Percentiles rank a stretch among this genome's conserved stretches.
Conservation (phyloP, 1,140 invertebrate genomes). For the Ladona fulva region DNA sequence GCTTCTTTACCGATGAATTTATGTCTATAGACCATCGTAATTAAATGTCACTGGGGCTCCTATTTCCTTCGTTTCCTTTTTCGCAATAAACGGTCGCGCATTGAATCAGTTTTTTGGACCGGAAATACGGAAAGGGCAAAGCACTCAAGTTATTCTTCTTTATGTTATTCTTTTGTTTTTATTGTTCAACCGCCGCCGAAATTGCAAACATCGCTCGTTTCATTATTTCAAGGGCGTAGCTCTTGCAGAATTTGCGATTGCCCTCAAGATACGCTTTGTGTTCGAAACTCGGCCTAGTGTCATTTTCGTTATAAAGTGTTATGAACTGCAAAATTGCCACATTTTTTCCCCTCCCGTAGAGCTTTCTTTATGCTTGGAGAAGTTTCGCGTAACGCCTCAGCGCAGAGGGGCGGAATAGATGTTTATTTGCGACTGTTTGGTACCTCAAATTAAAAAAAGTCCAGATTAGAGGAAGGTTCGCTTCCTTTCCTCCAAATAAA, state of each 20-base stretch:
- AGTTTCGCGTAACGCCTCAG: neutral
- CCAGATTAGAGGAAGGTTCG: neutral
- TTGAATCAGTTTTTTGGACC: too few species aligned
- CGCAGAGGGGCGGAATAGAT: neutral
- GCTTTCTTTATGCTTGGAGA: neutral
- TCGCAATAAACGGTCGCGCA: too few species aligned
- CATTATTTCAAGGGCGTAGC: neutral
- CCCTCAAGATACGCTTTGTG: neutral
- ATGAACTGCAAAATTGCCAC: neutral
- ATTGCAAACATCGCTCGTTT: neutral
- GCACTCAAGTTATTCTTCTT: too few species aligned
- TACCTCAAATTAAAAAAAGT: slow-evolving; percentile 5
- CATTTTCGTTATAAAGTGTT: neutral
- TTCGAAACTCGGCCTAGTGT: neutral
- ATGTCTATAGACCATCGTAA: too few species aligned
- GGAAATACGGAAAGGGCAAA: too few species aligned
- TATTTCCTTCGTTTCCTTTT: too few species aligned
- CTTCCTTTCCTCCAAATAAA: slow-evolving; percentile 1
- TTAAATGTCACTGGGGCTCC: too few species aligned
- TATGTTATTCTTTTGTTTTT: too few species aligned
- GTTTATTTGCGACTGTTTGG: neutral
- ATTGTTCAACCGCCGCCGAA: too few species aligned
- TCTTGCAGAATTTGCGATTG: neutral
- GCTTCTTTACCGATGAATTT: too few species aligned
- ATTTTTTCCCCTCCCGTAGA: neutral